Percentiles rank a stretch among this genome's conserved stretches.
Evolutionary conservation across 2,797 vertebrate genomes (phyloP).

Genomic region (Loris lydekkerianus): DNA sequence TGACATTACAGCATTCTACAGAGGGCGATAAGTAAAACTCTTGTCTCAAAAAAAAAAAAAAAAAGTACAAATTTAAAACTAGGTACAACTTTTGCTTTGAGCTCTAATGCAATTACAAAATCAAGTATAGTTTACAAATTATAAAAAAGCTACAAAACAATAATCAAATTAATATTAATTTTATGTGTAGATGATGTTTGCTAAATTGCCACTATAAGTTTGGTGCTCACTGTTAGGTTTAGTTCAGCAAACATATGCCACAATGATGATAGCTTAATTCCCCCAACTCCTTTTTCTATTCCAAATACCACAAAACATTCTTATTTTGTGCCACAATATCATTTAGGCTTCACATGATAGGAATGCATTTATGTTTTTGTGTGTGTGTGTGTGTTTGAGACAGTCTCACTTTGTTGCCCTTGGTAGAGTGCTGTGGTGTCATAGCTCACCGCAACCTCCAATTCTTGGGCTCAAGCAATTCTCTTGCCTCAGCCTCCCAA

Average conservation of each 20-base stretch:
- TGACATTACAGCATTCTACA: too few species aligned
- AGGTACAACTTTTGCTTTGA: conserved; percentile 19
- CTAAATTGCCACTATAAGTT: neutral
- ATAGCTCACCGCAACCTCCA: too few species aligned
- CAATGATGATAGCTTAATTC: neutral
- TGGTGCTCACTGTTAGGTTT: neutral
- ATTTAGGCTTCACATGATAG: neutral
- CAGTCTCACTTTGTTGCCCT: too few species aligned
- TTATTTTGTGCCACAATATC: neutral
- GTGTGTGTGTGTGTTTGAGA: too few species aligned
- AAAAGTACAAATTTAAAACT: conserved; percentile 27
- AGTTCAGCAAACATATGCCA: neutral
- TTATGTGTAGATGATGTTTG: conserved; percentile 10
- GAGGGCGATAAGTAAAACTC: too few species aligned
- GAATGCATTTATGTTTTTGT: neutral
- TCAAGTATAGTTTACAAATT: conserved; percentile 6
- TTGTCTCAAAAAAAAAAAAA: too few species aligned
- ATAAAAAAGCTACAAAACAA: neutral
- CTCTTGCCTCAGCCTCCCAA: too few species aligned
- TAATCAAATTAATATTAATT: neutral
- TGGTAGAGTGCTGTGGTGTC: too few species aligned
- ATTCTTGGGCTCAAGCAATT: too few species aligned
- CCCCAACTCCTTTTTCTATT: neutral
- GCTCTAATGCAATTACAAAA: conserved; percentile 6
- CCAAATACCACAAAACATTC: neutral